phyloP scores from a whole-genome alignment of 2,113 vertebrate species.

The Trachemys scripta region DNA sequence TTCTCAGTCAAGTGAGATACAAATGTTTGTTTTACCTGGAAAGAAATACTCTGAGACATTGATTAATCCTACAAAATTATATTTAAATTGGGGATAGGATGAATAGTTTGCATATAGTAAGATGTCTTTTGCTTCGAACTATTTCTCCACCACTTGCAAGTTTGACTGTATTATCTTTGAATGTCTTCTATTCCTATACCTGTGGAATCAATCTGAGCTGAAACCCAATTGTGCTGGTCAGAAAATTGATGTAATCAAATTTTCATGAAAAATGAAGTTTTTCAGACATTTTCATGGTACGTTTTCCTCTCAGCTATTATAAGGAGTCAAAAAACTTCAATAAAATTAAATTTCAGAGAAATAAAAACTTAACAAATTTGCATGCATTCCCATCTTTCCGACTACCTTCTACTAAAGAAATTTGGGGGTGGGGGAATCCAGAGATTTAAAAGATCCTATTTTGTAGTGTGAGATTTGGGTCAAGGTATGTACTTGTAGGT shows the following conservation, averaged over 20 bases:
- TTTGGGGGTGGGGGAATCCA: too few species aligned
- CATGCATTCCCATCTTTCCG: too few species aligned
- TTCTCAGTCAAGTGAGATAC: background rate
- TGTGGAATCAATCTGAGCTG: background rate
- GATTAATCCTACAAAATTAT: background rate
- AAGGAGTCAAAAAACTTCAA: background rate
- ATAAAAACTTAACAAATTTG: background rate
- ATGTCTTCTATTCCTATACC: background rate
- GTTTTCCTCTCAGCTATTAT: background rate
- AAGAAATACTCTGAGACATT: background rate
- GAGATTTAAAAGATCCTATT: background rate
- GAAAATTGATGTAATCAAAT: background rate
- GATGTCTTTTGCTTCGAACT: background rate
- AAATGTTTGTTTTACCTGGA: background rate
- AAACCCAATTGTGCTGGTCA: background rate
- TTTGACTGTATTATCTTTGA: background rate
- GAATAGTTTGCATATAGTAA: background rate
- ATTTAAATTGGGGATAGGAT: background rate
- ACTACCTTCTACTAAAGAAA: too few species aligned
- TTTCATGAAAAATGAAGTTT: rapidly evolving
- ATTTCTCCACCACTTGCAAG: background rate
- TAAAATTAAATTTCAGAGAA: background rate
- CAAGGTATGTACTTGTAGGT: background rate
- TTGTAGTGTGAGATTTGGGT: background rate
- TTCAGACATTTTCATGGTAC: background rate